Evolutionary conservation across 2,888 invertebrate species (phyloP).

Genomic region (Sycophila texana): DNA sequence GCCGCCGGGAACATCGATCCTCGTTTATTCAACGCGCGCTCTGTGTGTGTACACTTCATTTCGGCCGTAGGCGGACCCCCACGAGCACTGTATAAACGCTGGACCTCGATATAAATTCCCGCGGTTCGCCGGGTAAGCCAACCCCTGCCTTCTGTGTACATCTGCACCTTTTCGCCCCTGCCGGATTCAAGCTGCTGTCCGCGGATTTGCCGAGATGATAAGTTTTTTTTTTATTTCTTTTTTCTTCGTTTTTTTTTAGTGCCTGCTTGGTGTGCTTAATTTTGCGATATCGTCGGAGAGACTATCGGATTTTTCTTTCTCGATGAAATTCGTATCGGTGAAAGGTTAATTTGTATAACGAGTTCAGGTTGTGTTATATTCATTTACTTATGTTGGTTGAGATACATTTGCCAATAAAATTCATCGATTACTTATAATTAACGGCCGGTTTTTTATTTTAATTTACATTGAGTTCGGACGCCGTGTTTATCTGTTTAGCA

Average conservation of each 20-base stretch:
- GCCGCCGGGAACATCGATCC: conserved; percentile 44
- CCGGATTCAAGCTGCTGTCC: neutral
- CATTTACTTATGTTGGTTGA: too few relatives aligned
- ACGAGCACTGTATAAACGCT: neutral
- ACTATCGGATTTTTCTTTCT: neutral
- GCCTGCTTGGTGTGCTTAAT: neutral
- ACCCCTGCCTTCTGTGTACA: neutral
- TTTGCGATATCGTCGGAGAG: neutral
- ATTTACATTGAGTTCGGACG: too few relatives aligned
- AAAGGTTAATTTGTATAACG: too few relatives aligned
- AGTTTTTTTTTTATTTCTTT: too few relatives aligned
- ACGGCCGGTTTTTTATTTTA: too few relatives aligned
- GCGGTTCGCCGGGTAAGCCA: neutral
- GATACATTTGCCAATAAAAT: too few relatives aligned
- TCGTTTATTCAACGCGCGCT: conserved; percentile 20
- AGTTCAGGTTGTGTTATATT: too few relatives aligned
- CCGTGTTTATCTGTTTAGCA: too few relatives aligned
- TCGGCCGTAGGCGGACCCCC: neutral
- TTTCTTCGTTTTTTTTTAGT: neutral
- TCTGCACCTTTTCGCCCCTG: neutral
- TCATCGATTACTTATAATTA: too few relatives aligned
- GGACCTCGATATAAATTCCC: conserved; percentile 29
- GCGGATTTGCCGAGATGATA: neutral
- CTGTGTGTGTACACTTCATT: neutral
- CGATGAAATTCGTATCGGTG: too few relatives aligned